These are phyloP conservation scores for Stenurella melanura DNA, from an alignment of 2,888 invertebrate species.

Conservation along the genomic window DNA sequence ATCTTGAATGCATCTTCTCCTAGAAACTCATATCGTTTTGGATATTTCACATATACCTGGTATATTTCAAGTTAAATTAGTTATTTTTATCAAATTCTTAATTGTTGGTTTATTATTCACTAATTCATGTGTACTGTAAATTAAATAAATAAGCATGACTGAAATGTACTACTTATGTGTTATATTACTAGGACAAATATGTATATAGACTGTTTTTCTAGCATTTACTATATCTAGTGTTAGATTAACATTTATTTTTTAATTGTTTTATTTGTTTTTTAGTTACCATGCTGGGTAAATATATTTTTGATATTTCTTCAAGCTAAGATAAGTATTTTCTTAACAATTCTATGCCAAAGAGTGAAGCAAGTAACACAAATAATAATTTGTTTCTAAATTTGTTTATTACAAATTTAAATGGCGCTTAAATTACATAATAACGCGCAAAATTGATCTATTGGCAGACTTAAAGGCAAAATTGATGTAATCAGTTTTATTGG, in stretches of 20 bases:
- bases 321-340: slow-evolving; percentile 54
- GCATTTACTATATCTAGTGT: slow-evolving; percentile 24
- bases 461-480: slow-evolving; percentile 7
- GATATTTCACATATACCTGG: slow-evolving; percentile 2
- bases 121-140: neutral
- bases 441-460: neutral
- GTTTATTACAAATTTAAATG: neutral
- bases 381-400: slow-evolving; percentile 15
- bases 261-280: slow-evolving; percentile 57
- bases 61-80: slow-evolving; percentile 10
- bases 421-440: slow-evolving; percentile 2
- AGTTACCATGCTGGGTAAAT: slow-evolving; percentile 61
- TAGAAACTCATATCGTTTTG: slow-evolving; percentile 22
- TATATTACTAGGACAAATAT: slow-evolving; percentile 10
- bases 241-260: slow-evolving; percentile 45
- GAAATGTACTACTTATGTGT: slow-evolving; percentile 15
- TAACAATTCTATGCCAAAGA: slow-evolving; percentile 38
- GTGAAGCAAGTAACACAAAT: slow-evolving; percentile 42
- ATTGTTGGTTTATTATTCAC: too few species aligned
- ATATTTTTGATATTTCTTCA: slow-evolving; percentile 55
- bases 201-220: neutral
- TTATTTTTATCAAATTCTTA: neutral
- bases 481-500: neutral
- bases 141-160: neutral
- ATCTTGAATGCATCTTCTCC: slow-evolving; percentile 20